phyloP scores from a whole-genome alignment of 1,140 invertebrate genomes.

The silkworm (Bombyx mori) region ASM3026992v2 NC_085125.1:9505501-9506000 shows the following conservation, averaged over 20 bases:
- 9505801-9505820: conserved; percentile 80
- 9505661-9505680: not conserved
- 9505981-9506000: no score
- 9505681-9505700: not conserved
- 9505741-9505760: conserved; percentile 87
- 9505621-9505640: conserved; percentile 81
- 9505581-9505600: conserved; percentile 82
- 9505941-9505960: no score
- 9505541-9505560: conserved; percentile 83
- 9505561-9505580: conserved; percentile 84
- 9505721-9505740: conserved; percentile 86
- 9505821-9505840: conserved; percentile 72
- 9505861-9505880: not conserved
- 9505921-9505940: no score
- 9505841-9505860: not conserved
- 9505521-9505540: conserved; percentile 83
- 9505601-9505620: conserved; percentile 79
- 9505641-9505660: not conserved
- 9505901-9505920: no score
- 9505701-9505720: conserved; percentile 80
- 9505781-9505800: conserved; percentile 82
- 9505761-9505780: conserved; percentile 82
- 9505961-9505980: no score
- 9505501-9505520: conserved; percentile 83
- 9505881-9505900: not conserved